phyloP scores from a whole-genome alignment of 64 coral and sea anemone species.

The Pachyseris speciosa region DNA sequence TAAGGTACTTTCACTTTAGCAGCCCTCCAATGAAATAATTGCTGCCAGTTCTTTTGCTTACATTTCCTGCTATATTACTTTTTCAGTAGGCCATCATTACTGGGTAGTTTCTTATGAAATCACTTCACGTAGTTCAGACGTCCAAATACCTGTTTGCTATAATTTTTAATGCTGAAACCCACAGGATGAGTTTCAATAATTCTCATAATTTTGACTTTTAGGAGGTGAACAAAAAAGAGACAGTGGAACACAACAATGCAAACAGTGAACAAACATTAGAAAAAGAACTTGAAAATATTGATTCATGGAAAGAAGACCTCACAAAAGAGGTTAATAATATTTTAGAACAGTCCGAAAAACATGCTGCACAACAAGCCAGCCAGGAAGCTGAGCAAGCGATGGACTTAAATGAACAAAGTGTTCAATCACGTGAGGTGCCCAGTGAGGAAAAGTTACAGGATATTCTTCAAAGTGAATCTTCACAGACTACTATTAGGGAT shows the following conservation, averaged over 20 bases:
- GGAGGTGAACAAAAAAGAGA: neutral
- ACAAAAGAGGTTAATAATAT: constrained; percentile 11
- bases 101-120: no score
- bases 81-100: no score
- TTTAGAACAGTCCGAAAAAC: neutral
- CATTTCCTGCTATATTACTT: no score
- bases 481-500: neutral
- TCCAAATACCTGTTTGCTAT: no score
- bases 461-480: neutral
- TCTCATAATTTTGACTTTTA: neutral
- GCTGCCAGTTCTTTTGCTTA: no score
- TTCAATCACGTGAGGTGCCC: neutral
- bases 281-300: neutral
- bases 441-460: neutral
- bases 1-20: no score
- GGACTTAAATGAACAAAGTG: neutral
- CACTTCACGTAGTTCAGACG: no score
- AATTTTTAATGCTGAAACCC: no score
- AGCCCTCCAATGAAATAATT: no score
- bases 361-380: neutral
- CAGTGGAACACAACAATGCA: neutral
- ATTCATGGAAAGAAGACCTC: constrained; percentile 3
- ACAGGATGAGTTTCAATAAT: no score
- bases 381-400: neutral
- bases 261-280: neutral